Conservation (phyloP, 2,113 vertebrate genomes). For the Corythornis cristatus region DNA sequence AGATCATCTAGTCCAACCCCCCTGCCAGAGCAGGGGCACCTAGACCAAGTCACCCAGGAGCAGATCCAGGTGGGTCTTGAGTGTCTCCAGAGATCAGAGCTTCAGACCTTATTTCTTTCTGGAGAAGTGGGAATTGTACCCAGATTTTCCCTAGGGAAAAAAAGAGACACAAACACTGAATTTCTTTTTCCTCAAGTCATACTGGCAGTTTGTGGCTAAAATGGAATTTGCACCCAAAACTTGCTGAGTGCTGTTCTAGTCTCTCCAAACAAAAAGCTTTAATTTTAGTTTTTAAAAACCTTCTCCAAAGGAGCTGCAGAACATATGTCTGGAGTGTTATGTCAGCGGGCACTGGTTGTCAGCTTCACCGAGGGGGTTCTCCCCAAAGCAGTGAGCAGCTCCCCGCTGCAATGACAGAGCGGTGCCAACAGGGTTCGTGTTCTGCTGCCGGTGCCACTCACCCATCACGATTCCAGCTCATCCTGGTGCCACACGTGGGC, state of each 20-base stretch:
- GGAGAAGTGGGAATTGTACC: neutral
- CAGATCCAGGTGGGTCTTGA: too few species aligned
- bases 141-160: accelerated
- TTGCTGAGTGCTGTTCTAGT: neutral
- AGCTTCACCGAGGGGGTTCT: neutral
- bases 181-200: neutral
- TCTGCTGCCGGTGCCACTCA: neutral
- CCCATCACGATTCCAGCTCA: accelerated
- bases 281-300: neutral
- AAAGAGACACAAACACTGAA: too few species aligned
- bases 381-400: neutral
- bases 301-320: neutral
- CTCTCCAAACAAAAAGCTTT: neutral
- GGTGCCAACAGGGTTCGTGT: neutral
- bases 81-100: neutral
- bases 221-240: neutral
- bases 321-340: neutral
- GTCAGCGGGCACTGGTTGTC: neutral
- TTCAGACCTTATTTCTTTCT: neutral
- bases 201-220: neutral
- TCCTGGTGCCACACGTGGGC: neutral
- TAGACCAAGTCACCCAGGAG: too few species aligned
- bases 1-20: too few species aligned
- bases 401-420: neutral
- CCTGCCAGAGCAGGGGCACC: too few species aligned